These are phyloP conservation scores for Escarpia spicata DNA, from an alignment of 2,888 invertebrate genomes.

Conservation along the genomic window DNA sequence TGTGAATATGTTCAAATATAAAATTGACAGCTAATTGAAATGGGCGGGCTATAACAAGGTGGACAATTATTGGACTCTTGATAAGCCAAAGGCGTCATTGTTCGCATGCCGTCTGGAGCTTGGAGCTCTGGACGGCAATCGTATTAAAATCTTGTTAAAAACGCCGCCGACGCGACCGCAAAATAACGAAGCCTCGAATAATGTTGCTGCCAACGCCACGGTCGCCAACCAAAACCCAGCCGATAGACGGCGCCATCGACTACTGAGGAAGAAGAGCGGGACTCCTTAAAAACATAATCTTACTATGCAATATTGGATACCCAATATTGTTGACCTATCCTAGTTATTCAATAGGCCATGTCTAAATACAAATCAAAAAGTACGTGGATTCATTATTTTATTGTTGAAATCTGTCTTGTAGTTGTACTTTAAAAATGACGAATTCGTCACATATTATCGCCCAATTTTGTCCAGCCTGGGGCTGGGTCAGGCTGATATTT, in stretches of 20 bases:
- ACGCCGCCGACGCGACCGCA: too few relatives aligned
- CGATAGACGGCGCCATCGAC: background rate
- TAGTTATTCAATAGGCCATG: background rate
- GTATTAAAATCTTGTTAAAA: too few relatives aligned
- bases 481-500: too few relatives aligned
- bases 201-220: too few relatives aligned
- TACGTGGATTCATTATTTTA: background rate
- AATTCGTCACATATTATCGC: background rate
- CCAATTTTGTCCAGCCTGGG: background rate
- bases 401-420: background rate
- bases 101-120: too few relatives aligned
- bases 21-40: too few relatives aligned
- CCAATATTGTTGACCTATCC: background rate
- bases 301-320: background rate
- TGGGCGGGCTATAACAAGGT: too few relatives aligned
- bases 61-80: too few relatives aligned
- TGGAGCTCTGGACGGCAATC: too few relatives aligned
- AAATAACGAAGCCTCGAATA: too few relatives aligned
- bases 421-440: background rate
- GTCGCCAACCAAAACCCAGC: background rate
- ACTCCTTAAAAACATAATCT: background rate
- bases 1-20: too few relatives aligned
- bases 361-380: constrained; percentile 16
- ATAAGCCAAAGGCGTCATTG: too few relatives aligned
- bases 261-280: background rate